A percentile compares a stretch with the other conserved stretches of the same genome.
phyloP scores from a whole-genome alignment of 2,797 vertebrate genomes.

The Oceanodroma leucorhoa region DNA sequence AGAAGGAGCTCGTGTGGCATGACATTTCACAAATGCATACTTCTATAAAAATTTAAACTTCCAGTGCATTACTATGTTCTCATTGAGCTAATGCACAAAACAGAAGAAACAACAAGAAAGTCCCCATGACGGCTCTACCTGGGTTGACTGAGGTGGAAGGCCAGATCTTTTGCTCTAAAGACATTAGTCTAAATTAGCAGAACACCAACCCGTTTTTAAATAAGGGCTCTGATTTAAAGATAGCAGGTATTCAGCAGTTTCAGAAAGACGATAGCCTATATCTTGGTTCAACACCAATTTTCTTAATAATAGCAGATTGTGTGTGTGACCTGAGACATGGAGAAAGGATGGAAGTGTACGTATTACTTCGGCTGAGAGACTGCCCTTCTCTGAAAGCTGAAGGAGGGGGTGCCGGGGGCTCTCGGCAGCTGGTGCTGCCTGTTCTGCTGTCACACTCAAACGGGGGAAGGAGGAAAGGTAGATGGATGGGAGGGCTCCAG shows the following conservation, averaged over 20 bases:
- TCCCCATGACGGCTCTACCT: fast-evolving
- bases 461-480: background rate
- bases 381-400: background rate
- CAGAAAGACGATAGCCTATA: fast-evolving
- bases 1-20: fast-evolving
- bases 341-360: background rate
- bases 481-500: background rate
- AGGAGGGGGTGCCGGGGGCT: background rate
- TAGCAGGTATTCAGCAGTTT: background rate
- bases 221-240: background rate
- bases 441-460: background rate
- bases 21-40: background rate
- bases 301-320: background rate
- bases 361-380: background rate
- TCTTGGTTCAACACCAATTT: fast-evolving
- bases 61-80: background rate
- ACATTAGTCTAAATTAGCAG: background rate
- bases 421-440: background rate
- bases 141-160: background rate
- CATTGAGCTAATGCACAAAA: background rate
- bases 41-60: background rate
- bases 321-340: background rate
- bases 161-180: background rate
- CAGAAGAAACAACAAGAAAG: background rate
- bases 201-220: background rate